Conservation (phyloP, 1,140 invertebrate species). For the Drosophila pseudoananassae region DNA sequence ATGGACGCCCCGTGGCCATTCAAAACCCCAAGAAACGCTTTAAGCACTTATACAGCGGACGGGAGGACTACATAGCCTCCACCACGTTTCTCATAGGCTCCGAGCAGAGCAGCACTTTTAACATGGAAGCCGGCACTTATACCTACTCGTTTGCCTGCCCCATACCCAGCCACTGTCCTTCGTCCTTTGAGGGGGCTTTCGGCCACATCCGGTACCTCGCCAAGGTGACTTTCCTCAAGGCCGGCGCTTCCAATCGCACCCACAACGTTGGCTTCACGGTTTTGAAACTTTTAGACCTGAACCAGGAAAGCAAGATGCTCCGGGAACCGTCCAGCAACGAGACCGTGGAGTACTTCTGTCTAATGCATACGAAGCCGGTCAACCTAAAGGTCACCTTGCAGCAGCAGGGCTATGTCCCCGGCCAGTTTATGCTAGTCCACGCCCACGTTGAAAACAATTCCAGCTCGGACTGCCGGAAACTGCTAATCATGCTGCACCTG, state of each 20-base stretch:
- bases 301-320: slow-evolving; percentile 64
- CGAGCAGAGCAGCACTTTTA: slow-evolving; percentile 71
- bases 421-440: slow-evolving; percentile 73
- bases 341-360: slow-evolving; percentile 70
- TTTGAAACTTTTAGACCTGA: slow-evolving; percentile 72
- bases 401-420: slow-evolving; percentile 80
- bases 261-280: slow-evolving; percentile 80
- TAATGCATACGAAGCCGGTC: slow-evolving; percentile 63
- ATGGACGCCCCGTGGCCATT: slow-evolving; percentile 45
- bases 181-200: slow-evolving; percentile 78
- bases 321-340: slow-evolving; percentile 65
- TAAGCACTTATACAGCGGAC: slow-evolving; percentile 55
- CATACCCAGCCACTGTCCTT: slow-evolving; percentile 85
- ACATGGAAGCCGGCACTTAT: slow-evolving; percentile 86
- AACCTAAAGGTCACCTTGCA: slow-evolving; percentile 65
- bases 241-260: slow-evolving; percentile 72
- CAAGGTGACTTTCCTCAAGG: slow-evolving; percentile 70
- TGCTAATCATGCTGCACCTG: slow-evolving; percentile 85
- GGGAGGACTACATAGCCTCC: slow-evolving; percentile 78
- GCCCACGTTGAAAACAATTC: slow-evolving; percentile 82
- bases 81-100: slow-evolving; percentile 77
- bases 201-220: slow-evolving; percentile 80
- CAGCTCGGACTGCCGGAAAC: slow-evolving; percentile 84
- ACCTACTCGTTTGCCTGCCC: slow-evolving; percentile 86
- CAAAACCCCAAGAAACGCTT: slow-evolving; percentile 42